Evolutionary conservation across 2,888 invertebrate species (phyloP), one percentile per base, ranked within the genome.

Genomic region (Oeneis ivallda): DNA sequence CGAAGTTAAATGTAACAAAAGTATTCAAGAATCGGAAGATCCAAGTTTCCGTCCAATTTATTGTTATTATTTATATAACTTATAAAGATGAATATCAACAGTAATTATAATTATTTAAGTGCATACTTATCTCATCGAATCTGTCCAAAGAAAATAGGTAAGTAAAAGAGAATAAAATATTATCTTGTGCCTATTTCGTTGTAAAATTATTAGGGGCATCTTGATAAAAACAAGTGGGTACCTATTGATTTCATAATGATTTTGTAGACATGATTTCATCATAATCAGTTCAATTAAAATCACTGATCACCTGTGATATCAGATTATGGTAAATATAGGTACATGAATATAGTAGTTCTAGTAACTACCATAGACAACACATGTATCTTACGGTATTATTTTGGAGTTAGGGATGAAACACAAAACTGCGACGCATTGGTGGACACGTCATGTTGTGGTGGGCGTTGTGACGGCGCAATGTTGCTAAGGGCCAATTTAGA

Each of bases 21-120:
- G 26, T 43, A 58, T 58, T 43, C 4, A 56, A 17, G 19, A 56
- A 19, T 19, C 39, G 41, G 41, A 13, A 56, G 3, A 56, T 56
- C 41, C 19, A 56, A 41, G 56, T 26, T 56, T 56, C 56, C 56
- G 56, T 56, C 56, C 56, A 54, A 17, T 56, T 19, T 41, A 13
- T 41, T 19, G 17, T 41, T 41, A 8, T 56, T 53, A 37, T 6
- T 15, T 6, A 52, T 9, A 6, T 50, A 32, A 52, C 50, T 32
- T 32, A 8, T n/a, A 52, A n/a, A 26, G 50, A 15, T 15, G 17
- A 47, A 17, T 47, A 17, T 47, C 7, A 45, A 45, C 15, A 47
- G 17, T 47, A 47, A 47, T 47, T 11, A 19, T 19, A 45, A 49
- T n/a, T 11, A 8, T 52, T 26, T 26, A 26, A 26, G 26, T 26